phyloP scores from a whole-genome alignment of 2,797 vertebrate species.

The Muscicapa comitata region DNA sequence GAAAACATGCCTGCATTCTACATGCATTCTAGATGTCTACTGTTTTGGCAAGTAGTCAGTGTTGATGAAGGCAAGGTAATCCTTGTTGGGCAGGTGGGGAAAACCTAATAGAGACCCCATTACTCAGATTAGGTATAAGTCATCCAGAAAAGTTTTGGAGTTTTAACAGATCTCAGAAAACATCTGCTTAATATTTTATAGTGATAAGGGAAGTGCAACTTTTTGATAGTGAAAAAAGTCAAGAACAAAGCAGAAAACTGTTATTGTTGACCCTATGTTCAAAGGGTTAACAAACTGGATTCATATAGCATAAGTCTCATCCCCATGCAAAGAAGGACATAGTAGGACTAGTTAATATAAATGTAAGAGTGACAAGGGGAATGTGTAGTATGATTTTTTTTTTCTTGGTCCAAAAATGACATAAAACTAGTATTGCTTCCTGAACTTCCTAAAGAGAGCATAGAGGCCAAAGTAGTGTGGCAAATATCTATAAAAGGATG shows the following conservation, averaged over 20 bases:
- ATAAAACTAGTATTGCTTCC: not conserved
- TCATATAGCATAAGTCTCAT: rapidly evolving
- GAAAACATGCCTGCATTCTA: not conserved
- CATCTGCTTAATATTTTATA: not conserved
- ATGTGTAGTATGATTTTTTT: not conserved
- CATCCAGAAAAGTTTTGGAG: not conserved
- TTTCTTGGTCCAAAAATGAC: not conserved
- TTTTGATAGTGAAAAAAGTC: not conserved
- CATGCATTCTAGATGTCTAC: not conserved
- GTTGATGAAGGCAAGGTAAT: not conserved
- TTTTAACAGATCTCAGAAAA: not conserved
- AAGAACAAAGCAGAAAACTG: not conserved
- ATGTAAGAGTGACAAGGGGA: not conserved
- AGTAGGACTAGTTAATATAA: not conserved
- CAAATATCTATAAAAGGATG: not conserved
- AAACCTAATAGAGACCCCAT: not conserved
- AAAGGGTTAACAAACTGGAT: not conserved
- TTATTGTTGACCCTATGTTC: not conserved
- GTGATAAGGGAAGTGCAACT: not conserved
- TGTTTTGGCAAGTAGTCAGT: not conserved
- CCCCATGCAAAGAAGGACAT: not conserved
- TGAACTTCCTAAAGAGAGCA: not conserved
- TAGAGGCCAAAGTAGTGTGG: not conserved
- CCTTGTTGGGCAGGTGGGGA: not conserved
- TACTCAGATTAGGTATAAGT: not conserved